Conservation (phyloP, 2,797 vertebrate genomes). For the Chaetodon trifasciatus region DNA sequence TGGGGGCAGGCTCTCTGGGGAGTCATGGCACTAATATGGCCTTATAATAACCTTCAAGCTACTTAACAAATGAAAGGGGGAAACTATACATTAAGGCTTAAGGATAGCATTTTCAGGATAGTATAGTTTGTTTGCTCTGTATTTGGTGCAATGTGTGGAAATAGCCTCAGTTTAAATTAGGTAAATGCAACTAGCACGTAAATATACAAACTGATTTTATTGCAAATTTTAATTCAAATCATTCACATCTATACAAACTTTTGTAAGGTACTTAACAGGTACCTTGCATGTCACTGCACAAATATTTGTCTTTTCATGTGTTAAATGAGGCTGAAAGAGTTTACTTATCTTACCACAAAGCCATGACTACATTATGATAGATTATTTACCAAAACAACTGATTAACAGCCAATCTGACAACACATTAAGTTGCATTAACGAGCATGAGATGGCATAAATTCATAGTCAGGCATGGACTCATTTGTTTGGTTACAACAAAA, state of each 20-base stretch:
- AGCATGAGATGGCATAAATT: not conserved
- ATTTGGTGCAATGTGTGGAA: no score
- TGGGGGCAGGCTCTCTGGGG: no score
- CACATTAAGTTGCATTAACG: not conserved
- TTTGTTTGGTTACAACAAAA: not conserved
- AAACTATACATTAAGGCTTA: no score
- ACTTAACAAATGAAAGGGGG: no score
- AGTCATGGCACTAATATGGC: no score
- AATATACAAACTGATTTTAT: constrained; percentile 49
- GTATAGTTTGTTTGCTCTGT: no score
- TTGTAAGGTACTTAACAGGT: constrained; percentile 19
- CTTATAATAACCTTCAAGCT: no score
- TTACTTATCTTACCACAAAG: constrained; percentile 2
- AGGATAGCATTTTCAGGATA: no score
- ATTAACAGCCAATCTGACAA: not conserved
- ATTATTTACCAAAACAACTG: not conserved
- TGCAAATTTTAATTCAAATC: constrained; percentile 41
- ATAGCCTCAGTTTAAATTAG: not conserved
- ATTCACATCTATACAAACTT: constrained; percentile 35
- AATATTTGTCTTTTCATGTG: not conserved
- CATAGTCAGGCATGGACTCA: constrained; percentile 7
- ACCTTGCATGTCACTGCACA: constrained; percentile 11
- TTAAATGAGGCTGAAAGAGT: not conserved
- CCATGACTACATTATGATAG: not conserved
- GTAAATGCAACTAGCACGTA: not conserved